A percentile compares a stretch with the other conserved stretches of the same genome.
These are phyloP conservation scores for Drosophila monieri DNA, from an alignment of 2,888 invertebrate genomes.

Conservation along the genomic window DNA sequence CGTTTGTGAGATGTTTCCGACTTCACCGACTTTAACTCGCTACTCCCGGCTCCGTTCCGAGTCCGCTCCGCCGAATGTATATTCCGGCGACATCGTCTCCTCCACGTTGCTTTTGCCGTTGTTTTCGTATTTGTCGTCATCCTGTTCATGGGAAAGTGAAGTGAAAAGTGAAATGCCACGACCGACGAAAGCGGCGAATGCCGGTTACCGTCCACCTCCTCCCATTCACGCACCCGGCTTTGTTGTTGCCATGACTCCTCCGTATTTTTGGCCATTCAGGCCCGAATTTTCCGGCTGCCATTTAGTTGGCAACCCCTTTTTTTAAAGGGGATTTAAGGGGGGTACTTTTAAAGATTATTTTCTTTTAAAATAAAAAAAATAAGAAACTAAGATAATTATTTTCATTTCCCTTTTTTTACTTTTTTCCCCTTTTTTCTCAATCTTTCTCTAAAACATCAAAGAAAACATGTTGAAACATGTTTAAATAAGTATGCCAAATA, in stretches of 20 bases:
- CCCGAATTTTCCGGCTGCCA: constrained; percentile 54
- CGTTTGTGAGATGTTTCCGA: constrained; percentile 50
- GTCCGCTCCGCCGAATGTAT: constrained; percentile 60
- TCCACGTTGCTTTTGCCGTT: constrained; percentile 40
- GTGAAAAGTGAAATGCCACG: constrained; percentile 82
- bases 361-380: too few species aligned
- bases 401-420: too few species aligned
- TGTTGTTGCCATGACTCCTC: constrained; percentile 49
- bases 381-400: too few species aligned
- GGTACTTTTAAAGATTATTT: too few species aligned
- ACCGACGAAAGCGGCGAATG: constrained; percentile 50
- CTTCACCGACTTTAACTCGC: constrained; percentile 79
- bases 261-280: constrained; percentile 50
- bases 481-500: not conserved
- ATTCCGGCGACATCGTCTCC: constrained; percentile 40
- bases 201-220: constrained; percentile 48
- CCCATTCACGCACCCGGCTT: constrained; percentile 20
- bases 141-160: constrained; percentile 80
- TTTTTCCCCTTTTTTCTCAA: not conserved
- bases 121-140: constrained; percentile 47
- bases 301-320: constrained; percentile 15
- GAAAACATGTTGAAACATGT: not conserved
- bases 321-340: too few species aligned
- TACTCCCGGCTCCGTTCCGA: constrained; percentile 73
- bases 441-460: not conserved